Conservation (phyloP, 2,113 vertebrate species). For the Triplophysa rosa region DNA sequence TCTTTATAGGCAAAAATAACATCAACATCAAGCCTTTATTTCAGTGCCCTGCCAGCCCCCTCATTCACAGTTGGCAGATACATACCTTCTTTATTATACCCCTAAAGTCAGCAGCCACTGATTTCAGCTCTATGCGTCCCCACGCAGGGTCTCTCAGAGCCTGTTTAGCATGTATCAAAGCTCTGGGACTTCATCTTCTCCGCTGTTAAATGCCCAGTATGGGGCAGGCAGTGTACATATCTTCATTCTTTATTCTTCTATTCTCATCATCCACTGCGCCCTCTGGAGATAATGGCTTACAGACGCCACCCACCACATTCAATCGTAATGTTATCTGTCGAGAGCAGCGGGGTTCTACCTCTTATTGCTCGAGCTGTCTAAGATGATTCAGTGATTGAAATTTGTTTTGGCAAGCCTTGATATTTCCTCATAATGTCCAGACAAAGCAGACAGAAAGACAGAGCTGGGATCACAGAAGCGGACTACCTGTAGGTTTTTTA, state of each 20-base stretch:
- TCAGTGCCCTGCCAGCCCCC: constrained; percentile 1
- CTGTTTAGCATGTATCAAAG: constrained; percentile 32
- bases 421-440: constrained; percentile 6
- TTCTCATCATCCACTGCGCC: constrained; percentile 19
- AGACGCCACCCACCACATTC: constrained; percentile 11
- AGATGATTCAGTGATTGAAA: constrained; percentile 3
- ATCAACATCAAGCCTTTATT: not conserved
- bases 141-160: not conserved
- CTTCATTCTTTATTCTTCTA: constrained; percentile 6
- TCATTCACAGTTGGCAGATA: not conserved
- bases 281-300: not conserved
- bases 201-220: constrained; percentile 14
- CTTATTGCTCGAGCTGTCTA: not conserved
- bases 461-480: not conserved
- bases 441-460: constrained; percentile 8
- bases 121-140: not conserved
- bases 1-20: not conserved
- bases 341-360: not conserved
- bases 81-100: not conserved
- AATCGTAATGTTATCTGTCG: not conserved
- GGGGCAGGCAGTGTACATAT: constrained; percentile 6
- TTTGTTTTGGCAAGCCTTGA: not conserved
- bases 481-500: constrained; percentile 10
- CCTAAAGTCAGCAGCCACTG: constrained; percentile 14
- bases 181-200: constrained; percentile 6